Percentiles rank a stretch among this genome's conserved stretches.
Conservation (phyloP, 2,113 vertebrate genomes). For the Laticauda laticaudata region DNA sequence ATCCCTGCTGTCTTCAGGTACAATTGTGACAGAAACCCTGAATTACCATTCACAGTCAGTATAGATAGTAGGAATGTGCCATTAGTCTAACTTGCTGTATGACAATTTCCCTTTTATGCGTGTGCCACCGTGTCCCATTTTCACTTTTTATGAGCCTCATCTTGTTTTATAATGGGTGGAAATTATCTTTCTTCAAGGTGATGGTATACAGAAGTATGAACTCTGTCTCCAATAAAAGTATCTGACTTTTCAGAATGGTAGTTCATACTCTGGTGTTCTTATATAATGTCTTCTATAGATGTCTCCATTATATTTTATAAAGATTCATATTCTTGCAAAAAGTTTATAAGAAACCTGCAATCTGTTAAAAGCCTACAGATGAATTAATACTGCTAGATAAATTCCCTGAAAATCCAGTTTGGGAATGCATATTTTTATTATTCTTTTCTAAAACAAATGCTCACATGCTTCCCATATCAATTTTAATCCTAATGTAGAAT, state of each 20-base stretch:
- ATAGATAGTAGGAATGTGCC: neutral
- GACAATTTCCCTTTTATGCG: constrained; percentile 44
- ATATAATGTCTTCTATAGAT: constrained; percentile 30
- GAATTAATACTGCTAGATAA: neutral
- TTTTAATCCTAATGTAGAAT: neutral
- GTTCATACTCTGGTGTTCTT: constrained; percentile 8
- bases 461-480: neutral
- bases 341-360: neutral
- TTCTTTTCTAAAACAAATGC: neutral
- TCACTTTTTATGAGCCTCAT: constrained; percentile 50
- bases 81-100: neutral
- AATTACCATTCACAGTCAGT: neutral
- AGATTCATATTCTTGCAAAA: constrained; percentile 7
- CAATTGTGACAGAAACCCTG: neutral
- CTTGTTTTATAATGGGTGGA: constrained; percentile 31
- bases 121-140: constrained; percentile 43
- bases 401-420: neutral
- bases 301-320: neutral
- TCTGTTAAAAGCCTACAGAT: neutral
- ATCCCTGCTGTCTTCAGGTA: neutral
- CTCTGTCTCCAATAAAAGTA: constrained; percentile 23
- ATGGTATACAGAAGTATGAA: neutral
- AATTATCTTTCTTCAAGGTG: constrained; percentile 29
- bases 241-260: constrained; percentile 37
- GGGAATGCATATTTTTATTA: neutral